phyloP scores from a whole-genome alignment of 92 coral and sea anemone species.

The Palythoa caribaeorum region DNA sequence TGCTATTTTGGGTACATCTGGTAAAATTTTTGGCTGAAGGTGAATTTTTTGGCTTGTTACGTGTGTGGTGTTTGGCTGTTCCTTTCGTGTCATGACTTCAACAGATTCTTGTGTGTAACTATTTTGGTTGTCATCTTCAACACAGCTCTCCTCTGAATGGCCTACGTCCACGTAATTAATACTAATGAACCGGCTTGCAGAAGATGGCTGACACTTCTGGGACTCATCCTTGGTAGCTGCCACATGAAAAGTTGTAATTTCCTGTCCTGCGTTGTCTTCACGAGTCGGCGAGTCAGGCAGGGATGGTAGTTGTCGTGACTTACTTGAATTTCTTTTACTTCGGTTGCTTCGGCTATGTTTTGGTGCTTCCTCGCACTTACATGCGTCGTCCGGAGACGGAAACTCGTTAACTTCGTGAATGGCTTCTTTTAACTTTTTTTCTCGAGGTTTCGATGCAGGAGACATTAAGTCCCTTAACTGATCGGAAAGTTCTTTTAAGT shows the following conservation, averaged over 20 bases:
- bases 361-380: neutral
- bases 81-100: constrained; percentile 53
- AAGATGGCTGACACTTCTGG: constrained; percentile 7
- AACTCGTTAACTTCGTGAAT: constrained; percentile 42
- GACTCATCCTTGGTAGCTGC: constrained; percentile 9
- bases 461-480: constrained; percentile 75
- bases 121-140: neutral
- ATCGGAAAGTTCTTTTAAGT: constrained; percentile 75
- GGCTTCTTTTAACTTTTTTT: constrained; percentile 44
- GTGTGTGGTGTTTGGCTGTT: neutral
- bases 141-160: constrained; percentile 4
- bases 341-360: constrained; percentile 18
- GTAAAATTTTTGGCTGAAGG: constrained; percentile 46
- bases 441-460: constrained; percentile 58
- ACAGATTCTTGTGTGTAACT: constrained; percentile 46
- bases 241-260: constrained; percentile 10
- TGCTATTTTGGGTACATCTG: constrained; percentile 67
- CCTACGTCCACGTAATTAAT: constrained; percentile 17
- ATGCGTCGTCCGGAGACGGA: constrained; percentile 41
- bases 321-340: constrained; percentile 18
- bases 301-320: constrained; percentile 29
- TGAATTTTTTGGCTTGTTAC: neutral
- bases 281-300: neutral
- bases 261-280: neutral
- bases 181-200: constrained; percentile 26